These are phyloP conservation scores for Drosophila sturtevanti DNA, from an alignment of 1,140 invertebrate species.

Conservation along the genomic window DNA sequence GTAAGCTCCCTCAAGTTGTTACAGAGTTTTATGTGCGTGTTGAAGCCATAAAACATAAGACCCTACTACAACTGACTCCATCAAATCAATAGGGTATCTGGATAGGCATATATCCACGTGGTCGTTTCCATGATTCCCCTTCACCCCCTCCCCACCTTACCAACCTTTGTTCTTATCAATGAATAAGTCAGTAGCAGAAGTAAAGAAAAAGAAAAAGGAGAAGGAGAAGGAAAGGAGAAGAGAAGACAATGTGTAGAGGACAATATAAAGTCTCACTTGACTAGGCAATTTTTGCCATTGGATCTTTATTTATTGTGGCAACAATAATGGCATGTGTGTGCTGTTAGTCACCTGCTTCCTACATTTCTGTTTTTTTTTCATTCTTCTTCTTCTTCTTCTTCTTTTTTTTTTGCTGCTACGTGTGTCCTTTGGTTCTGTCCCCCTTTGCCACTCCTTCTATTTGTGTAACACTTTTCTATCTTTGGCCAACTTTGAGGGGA, in stretches of 20 bases:
- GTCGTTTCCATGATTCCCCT: too few relatives aligned
- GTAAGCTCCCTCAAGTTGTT: not conserved
- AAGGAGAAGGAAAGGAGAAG: slow-evolving; percentile 5
- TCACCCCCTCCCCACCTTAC: not conserved
- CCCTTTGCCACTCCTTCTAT: not conserved
- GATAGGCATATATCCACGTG: not conserved
- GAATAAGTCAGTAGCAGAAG: slow-evolving; percentile 42
- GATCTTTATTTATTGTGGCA: slow-evolving; percentile 48
- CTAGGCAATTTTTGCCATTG: slow-evolving; percentile 48
- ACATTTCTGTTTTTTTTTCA: too few relatives aligned
- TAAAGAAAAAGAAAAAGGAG: too few relatives aligned
- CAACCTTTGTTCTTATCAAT: slow-evolving; percentile 22
- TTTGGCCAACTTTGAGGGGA: slow-evolving; percentile 19
- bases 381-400: too few relatives aligned
- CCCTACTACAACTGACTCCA: not conserved
- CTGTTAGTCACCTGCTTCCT: slow-evolving; percentile 22
- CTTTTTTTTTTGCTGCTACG: not conserved
- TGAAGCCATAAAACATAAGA: slow-evolving; percentile 9
- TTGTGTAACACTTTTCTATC: slow-evolving; percentile 20
- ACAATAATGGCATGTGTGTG: slow-evolving; percentile 37
- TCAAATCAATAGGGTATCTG: slow-evolving; percentile 4
- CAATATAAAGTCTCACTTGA: slow-evolving; percentile 21
- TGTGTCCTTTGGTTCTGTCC: not conserved
- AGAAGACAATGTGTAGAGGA: slow-evolving; percentile 18
- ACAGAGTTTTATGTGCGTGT: not conserved